phyloP scores from a whole-genome alignment of 2,113 vertebrate species.

The Tachysurus vachellii region DNA sequence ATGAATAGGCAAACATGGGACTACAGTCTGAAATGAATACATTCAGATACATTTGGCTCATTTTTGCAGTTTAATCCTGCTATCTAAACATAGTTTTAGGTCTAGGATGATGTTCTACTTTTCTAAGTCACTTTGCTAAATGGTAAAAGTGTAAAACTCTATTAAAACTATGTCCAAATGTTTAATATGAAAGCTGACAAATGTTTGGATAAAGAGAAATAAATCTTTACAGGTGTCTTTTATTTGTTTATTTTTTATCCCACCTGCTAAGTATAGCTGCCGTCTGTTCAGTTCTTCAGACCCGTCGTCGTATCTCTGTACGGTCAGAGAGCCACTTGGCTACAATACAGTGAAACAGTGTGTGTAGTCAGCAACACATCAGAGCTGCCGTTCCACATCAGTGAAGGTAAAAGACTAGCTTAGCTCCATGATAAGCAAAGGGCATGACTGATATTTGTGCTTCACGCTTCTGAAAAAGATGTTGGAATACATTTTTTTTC shows the following conservation, averaged over 20 bases:
- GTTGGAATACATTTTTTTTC: background rate
- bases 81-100: background rate
- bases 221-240: too few species aligned
- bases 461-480: conserved; percentile 50
- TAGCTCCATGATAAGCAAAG: conserved; percentile 16
- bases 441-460: conserved; percentile 40
- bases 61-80: background rate
- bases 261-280: background rate
- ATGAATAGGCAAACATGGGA: background rate
- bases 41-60: background rate
- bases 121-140: background rate
- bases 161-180: background rate
- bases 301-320: background rate
- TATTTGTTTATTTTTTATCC: background rate
- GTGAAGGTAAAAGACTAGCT: conserved; percentile 12
- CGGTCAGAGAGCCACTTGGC: background rate
- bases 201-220: background rate
- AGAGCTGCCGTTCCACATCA: background rate
- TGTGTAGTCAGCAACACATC: conserved; percentile 7
- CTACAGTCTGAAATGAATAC: background rate
- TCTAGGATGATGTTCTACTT: background rate
- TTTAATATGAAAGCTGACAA: background rate
- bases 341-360: background rate
- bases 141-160: background rate
- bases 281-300: background rate